Conservation (phyloP, 2,113 vertebrate species). For the Marmota monax region DNA sequence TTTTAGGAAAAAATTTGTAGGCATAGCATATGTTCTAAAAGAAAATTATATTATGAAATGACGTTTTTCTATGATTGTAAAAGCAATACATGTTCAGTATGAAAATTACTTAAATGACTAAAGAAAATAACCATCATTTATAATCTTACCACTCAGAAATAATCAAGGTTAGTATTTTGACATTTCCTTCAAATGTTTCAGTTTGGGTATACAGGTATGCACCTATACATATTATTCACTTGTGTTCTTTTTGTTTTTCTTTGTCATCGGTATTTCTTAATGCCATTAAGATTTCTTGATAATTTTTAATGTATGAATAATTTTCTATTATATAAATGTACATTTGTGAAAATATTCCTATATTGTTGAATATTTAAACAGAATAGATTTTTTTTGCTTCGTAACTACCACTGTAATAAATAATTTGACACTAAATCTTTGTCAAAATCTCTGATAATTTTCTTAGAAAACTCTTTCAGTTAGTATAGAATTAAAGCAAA, state of each 20-base stretch:
- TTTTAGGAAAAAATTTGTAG: not conserved
- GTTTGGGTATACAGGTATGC: not conserved
- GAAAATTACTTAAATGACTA: constrained; percentile 9
- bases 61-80: not conserved
- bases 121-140: not conserved
- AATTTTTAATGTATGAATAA: not conserved
- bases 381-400: constrained; percentile 26
- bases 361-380: not conserved
- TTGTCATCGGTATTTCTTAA: not conserved
- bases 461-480: constrained; percentile 1
- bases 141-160: constrained; percentile 1
- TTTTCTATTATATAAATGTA: not conserved
- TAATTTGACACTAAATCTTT: not conserved
- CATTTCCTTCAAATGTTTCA: constrained; percentile 13
- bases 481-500: not conserved
- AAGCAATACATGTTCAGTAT: not conserved
- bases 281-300: not conserved
- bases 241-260: not conserved
- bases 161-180: not conserved
- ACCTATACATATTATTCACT: not conserved
- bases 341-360: not conserved
- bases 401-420: not conserved
- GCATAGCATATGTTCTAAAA: not conserved
- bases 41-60: not conserved
- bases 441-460: constrained; percentile 13